Percentiles rank a stretch among this genome's conserved stretches.
Conservation (phyloP, 92 coral and sea anemone species). For the Phenganax marumi region DNA sequence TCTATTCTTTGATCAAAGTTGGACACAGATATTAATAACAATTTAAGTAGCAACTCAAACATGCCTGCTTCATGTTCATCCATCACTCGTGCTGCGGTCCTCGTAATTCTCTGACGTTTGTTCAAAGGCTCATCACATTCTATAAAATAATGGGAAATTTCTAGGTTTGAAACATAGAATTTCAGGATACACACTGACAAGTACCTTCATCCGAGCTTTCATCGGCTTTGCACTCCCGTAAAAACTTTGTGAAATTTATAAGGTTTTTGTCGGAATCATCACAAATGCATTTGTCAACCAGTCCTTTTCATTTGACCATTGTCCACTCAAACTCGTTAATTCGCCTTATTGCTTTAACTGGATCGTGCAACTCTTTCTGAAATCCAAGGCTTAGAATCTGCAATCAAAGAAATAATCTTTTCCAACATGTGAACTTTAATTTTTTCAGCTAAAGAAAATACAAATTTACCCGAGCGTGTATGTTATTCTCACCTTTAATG, state of each 20-base stretch:
- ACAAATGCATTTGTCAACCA: background rate
- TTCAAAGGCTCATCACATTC: background rate
- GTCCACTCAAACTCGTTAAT: background rate
- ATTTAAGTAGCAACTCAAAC: background rate
- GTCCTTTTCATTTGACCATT: background rate
- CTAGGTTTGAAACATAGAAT: background rate
- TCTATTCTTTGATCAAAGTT: background rate
- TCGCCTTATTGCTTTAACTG: background rate
- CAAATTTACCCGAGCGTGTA: background rate
- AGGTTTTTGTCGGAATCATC: background rate
- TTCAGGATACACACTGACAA: background rate
- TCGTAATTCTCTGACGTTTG: constrained; percentile 6
- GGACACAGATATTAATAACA: background rate
- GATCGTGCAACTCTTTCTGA: constrained; percentile 1
- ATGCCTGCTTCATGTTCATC: background rate
- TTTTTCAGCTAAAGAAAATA: no score
- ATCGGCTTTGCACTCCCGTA: background rate
- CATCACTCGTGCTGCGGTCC: background rate
- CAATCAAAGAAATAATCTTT: background rate
- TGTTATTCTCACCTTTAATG: background rate
- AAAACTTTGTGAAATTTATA: constrained; percentile 7
- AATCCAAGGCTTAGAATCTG: background rate
- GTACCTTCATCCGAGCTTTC: background rate
- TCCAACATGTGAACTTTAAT: no score
- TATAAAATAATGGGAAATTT: background rate